Percentiles rank a stretch among this genome's conserved stretches.
Conservation (phyloP, 2,888 invertebrate genomes). For the Epinotia ramella region DNA sequence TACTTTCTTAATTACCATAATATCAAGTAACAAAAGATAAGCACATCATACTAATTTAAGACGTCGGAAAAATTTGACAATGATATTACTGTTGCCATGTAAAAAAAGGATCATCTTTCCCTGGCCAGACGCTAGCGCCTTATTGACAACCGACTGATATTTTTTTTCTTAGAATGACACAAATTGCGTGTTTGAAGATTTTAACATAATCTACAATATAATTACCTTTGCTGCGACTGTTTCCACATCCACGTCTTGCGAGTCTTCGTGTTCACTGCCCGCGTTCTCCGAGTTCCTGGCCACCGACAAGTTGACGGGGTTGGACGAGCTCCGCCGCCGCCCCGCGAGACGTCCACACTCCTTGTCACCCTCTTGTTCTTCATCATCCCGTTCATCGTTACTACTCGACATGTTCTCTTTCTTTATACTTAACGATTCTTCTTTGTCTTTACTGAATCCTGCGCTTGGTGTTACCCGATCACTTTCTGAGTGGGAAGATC, state of each 20-base stretch:
- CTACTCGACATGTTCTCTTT: slow-evolving; percentile 84
- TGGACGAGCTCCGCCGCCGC: slow-evolving; percentile 90
- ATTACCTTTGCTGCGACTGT: slow-evolving; percentile 82
- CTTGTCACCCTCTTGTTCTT: slow-evolving; percentile 79
- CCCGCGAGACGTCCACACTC: slow-evolving; percentile 82
- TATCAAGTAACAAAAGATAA: too few relatives aligned
- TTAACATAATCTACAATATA: not conserved
- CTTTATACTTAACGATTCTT: slow-evolving; percentile 77
- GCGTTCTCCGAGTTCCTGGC: slow-evolving; percentile 84
- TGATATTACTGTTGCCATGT: too few relatives aligned
- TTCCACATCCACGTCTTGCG: slow-evolving; percentile 83
- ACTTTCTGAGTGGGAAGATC: slow-evolving; percentile 82
- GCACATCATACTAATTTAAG: too few relatives aligned
- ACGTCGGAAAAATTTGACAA: too few relatives aligned
- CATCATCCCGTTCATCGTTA: slow-evolving; percentile 82
- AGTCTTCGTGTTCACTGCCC: slow-evolving; percentile 85
- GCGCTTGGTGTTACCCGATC: slow-evolving; percentile 79
- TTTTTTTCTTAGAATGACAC: not conserved
- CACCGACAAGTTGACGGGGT: slow-evolving; percentile 92
- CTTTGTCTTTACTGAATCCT: slow-evolving; percentile 81
- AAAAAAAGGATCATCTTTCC: too few relatives aligned
- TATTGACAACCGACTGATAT: too few relatives aligned
- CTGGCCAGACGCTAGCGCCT: too few relatives aligned
- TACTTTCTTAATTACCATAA: too few relatives aligned
- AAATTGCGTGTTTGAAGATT: not conserved